Evolutionary conservation across 2,797 vertebrate genomes (phyloP), one percentile per base, ranked within the genome.

Genomic region (Amniataba percoides): DNA sequence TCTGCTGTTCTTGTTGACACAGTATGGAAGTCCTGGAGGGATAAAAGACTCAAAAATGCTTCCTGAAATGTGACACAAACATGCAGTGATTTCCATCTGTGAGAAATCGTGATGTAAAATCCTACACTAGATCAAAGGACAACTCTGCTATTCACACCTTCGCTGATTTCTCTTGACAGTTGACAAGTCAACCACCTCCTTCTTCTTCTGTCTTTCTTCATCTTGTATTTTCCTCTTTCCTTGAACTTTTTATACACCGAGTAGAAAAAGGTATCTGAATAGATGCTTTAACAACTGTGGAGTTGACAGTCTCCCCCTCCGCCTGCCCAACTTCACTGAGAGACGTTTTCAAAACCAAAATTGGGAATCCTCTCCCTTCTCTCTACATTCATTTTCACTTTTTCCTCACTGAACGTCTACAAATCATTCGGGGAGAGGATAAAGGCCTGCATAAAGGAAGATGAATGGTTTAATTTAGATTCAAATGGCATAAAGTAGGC

Each of bases 391-490:
- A 81, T 77, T 81, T 83, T 87, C 51, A 67, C 80, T 75, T 75
- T 77, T 67, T 59, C 68, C 69, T 81, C 66, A 53, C 66, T 48
- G 71, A 86, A 79, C 61, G 46, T 88, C 81, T 70, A 83, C 88
- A 81, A 81, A 69, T 91, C 85, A 83, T 90, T 84, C n/a, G 64
- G 72, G 77, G 73, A 59, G 67, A 59, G 88, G 85, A 90, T 91
- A 90, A 87, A 88, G 77, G 63, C 74, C 42, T 19, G 77, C 82
- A 65, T 73, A 80, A 62, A 51, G 55, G 51, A 85, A 90, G 91
- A 94, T 93, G 92, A 95, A 95, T 93, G 86, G 78, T 85, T 90
- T 92, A 74, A 94, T 95, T 94, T 92, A 81, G 83, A 93, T 93
- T 92, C 76, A 86, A 93, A 93, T 88, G 85, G 85, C 90, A 77